phyloP scores from a whole-genome alignment of 2,888 invertebrate genomes.

The Erebia aethiops region DNA sequence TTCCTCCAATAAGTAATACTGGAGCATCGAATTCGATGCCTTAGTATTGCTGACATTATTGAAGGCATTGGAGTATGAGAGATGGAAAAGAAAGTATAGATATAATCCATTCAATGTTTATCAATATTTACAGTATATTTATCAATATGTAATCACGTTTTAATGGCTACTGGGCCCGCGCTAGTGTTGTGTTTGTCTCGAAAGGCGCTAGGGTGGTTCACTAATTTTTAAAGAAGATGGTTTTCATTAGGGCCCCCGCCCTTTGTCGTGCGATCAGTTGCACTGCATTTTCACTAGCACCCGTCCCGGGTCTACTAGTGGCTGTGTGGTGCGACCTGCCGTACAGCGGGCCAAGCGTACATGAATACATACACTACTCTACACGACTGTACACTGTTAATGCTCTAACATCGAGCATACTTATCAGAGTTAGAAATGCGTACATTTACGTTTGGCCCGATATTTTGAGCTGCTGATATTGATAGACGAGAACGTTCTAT shows the following conservation, averaged over 20 bases:
- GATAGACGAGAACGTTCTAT: neutral
- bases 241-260: slow-evolving; percentile 18
- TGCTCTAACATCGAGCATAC: neutral
- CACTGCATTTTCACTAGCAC: slow-evolving; percentile 15
- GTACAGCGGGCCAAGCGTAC: slow-evolving; percentile 19
- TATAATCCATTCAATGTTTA: slow-evolving; percentile 21
- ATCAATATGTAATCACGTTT: slow-evolving; percentile 10
- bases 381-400: neutral
- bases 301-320: neutral
- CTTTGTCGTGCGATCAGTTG: slow-evolving; percentile 22
- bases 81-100: slow-evolving; percentile 22
- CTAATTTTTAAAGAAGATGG: slow-evolving; percentile 2
- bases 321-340: slow-evolving; percentile 6
- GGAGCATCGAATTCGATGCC: neutral
- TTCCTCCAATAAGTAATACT: slow-evolving; percentile 16
- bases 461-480: slow-evolving; percentile 23
- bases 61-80: slow-evolving; percentile 31
- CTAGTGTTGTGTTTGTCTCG: slow-evolving; percentile 24
- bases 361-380: neutral
- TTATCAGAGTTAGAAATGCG: neutral
- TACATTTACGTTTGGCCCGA: slow-evolving; percentile 11
- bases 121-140: slow-evolving; percentile 8
- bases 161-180: slow-evolving; percentile 13
- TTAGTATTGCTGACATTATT: slow-evolving; percentile 12
- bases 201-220: neutral